phyloP scores from a whole-genome alignment of 2,797 vertebrate species.

The Characodon lateralis region DNA sequence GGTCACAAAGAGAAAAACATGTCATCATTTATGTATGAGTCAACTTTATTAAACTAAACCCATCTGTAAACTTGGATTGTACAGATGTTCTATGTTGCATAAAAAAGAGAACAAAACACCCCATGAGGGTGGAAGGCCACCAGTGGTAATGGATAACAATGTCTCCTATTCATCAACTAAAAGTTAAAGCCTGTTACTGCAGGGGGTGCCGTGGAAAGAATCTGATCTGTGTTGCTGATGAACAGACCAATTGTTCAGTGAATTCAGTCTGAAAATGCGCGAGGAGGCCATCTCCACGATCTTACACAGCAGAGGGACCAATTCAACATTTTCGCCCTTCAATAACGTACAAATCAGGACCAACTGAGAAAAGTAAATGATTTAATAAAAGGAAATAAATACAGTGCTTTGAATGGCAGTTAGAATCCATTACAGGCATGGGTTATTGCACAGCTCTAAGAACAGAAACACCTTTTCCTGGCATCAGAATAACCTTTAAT shows the following conservation, averaged over 20 bases:
- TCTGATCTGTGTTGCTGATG: slow-evolving; percentile 44
- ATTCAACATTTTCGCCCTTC: neutral
- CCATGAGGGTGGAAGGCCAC: slow-evolving; percentile 37
- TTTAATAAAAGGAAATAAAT: slow-evolving; percentile 84
- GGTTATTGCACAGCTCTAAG: slow-evolving; percentile 79
- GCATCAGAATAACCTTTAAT: slow-evolving; percentile 47
- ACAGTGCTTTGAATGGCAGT: slow-evolving; percentile 82
- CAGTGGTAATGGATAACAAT: slow-evolving; percentile 56
- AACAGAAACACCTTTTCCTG: slow-evolving; percentile 39
- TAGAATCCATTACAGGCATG: slow-evolving; percentile 79
- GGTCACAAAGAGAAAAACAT: slow-evolving; percentile 58
- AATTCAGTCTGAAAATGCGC: slow-evolving; percentile 40
- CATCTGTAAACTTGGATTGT: slow-evolving; percentile 55
- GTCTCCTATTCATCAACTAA: slow-evolving; percentile 59
- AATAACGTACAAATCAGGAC: slow-evolving; percentile 18
- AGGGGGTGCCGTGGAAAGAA: slow-evolving; percentile 58
- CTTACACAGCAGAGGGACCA: slow-evolving; percentile 19
- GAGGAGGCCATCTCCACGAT: slow-evolving; percentile 39
- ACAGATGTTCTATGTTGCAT: slow-evolving; percentile 64
- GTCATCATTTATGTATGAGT: slow-evolving; percentile 31
- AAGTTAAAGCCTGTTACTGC: slow-evolving; percentile 56
- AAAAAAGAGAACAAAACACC: slow-evolving; percentile 17
- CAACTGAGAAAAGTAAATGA: slow-evolving; percentile 52
- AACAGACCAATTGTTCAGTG: slow-evolving; percentile 59
- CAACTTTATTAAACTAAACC: slow-evolving; percentile 39